phyloP scores from a whole-genome alignment of 2,888 invertebrate species.

The Seira sanloemensis region DNA sequence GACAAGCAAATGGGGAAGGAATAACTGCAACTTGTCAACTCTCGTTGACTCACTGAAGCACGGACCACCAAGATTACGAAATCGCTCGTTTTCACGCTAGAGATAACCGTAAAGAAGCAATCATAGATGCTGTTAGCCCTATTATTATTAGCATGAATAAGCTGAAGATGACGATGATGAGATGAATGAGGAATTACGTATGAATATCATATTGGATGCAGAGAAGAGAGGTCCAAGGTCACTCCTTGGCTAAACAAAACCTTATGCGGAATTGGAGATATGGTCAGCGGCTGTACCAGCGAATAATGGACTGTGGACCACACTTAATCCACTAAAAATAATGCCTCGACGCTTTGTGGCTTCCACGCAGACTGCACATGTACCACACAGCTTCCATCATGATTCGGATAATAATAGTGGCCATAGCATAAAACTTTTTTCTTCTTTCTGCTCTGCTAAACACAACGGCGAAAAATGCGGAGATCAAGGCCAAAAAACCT shows the following conservation, averaged over 20 bases:
- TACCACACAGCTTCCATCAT: neutral
- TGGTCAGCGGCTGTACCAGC: neutral
- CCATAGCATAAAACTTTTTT: neutral
- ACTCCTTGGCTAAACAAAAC: neutral
- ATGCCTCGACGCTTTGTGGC: neutral
- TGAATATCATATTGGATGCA: too few species aligned
- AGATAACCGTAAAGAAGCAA: neutral
- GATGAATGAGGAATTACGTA: neutral
- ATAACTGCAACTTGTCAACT: conserved; percentile 9
- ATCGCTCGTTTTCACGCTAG: neutral
- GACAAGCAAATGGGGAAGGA: too few species aligned
- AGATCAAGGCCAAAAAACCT: neutral
- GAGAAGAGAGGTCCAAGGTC: too few species aligned
- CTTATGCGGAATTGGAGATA: neutral
- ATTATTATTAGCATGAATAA: too few species aligned
- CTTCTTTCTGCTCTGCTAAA: too few species aligned
- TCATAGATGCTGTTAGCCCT: too few species aligned
- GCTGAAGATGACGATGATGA: conserved; percentile 4
- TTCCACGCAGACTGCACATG: too few species aligned
- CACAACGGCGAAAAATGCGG: neutral
- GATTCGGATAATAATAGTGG: neutral
- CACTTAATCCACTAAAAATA: neutral
- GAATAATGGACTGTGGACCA: too few species aligned
- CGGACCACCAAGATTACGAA: too few species aligned
- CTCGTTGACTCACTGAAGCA: neutral